Conservation (phyloP, 2,888 invertebrate genomes). For the Drosophila quinaria region DNA sequence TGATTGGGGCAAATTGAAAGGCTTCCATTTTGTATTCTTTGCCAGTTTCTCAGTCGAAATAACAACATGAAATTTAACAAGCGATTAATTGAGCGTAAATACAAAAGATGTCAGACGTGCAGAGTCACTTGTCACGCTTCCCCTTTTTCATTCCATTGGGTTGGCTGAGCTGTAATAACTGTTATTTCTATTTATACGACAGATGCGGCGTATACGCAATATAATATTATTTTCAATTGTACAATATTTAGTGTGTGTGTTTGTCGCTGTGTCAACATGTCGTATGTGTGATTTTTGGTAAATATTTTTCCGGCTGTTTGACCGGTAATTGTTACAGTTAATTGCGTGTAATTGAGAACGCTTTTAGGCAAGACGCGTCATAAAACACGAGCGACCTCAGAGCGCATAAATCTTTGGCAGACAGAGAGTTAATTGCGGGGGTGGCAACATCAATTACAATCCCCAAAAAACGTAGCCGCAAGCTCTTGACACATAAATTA, state of each 20-base stretch:
- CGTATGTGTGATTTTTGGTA: constrained; percentile 39
- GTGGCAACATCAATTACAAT: constrained; percentile 75
- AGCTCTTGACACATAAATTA: constrained; percentile 71
- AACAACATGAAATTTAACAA: constrained; percentile 23
- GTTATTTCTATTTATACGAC: constrained; percentile 27
- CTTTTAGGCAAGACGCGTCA: constrained; percentile 64
- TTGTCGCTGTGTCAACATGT: constrained; percentile 33
- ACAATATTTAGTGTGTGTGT: constrained; percentile 1
- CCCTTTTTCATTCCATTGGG: constrained; percentile 1
- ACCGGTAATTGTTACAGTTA: constrained; percentile 63
- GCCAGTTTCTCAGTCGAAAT: not conserved
- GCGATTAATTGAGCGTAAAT: constrained; percentile 36
- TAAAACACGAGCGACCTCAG: constrained; percentile 55
- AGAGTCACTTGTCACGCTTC: constrained; percentile 10
- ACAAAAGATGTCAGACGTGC: constrained; percentile 19
- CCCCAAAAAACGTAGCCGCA: constrained; percentile 57
- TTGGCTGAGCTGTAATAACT: constrained; percentile 27
- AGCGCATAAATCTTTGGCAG: constrained; percentile 67
- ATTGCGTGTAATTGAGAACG: constrained; percentile 72
- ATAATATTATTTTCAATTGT: constrained; percentile 24
- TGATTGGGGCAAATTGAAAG: constrained; percentile 13
- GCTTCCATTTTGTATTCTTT: not conserved
- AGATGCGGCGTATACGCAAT: constrained; percentile 24
- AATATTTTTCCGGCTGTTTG: constrained; percentile 31
- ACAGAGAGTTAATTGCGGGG: constrained; percentile 66